Percentiles rank a stretch among this genome's conserved stretches.
Evolutionary conservation across 2,888 invertebrate species (phyloP).

Genomic region (Lasioglossum vierecki): DNA sequence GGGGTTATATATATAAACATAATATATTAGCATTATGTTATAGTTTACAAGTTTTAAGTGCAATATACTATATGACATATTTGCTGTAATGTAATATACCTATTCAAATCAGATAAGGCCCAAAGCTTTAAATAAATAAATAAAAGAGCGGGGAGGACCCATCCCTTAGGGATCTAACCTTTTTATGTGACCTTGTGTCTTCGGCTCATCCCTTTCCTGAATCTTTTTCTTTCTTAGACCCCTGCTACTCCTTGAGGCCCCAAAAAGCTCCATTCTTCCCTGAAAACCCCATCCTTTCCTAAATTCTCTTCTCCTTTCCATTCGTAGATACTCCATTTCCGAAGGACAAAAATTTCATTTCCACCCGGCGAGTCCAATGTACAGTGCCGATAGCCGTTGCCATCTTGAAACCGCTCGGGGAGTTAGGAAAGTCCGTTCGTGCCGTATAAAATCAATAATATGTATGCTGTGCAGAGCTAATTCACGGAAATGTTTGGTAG

Average conservation of each 20-base stretch:
- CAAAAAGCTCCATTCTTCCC: background rate
- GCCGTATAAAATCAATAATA: conserved; percentile 44
- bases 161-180: background rate
- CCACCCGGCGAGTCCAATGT: background rate
- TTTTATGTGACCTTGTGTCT: background rate
- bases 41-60: too few relatives aligned
- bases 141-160: background rate
- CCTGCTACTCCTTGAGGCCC: too few relatives aligned
- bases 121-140: too few relatives aligned
- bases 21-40: too few relatives aligned
- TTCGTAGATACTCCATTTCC: background rate
- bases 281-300: background rate
- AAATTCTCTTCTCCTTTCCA: background rate
- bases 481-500: background rate
- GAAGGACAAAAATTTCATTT: background rate
- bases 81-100: too few relatives aligned
- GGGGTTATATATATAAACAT: too few relatives aligned
- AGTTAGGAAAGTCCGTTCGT: background rate
- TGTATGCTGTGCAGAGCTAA: conserved; percentile 10
- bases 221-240: too few relatives aligned
- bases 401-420: conserved; percentile 27
- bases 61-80: too few relatives aligned
- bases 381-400: conserved; percentile 12
- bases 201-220: too few relatives aligned
- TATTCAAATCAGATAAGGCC: too few relatives aligned